phyloP scores from a whole-genome alignment of 2,888 invertebrate genomes.

The Orchesellides sinensis region DNA sequence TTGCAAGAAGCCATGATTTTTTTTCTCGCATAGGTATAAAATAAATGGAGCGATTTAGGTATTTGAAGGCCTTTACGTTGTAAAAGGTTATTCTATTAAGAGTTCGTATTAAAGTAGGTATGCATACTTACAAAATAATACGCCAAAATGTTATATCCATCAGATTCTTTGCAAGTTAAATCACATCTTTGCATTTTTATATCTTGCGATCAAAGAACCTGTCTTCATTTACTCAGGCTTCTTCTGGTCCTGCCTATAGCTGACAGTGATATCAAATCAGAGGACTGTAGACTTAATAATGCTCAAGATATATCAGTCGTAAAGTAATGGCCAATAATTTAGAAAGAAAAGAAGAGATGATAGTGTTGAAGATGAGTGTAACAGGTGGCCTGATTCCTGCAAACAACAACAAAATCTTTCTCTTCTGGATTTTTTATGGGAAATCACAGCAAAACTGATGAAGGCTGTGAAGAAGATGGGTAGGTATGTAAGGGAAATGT shows the following conservation, averaged over 20 bases:
- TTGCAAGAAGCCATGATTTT: slow-evolving; percentile 21
- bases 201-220: slow-evolving; percentile 32
- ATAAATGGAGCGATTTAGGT: slow-evolving; percentile 57
- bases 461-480: slow-evolving; percentile 1
- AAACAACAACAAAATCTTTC: slow-evolving; percentile 13
- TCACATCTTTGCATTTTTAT: slow-evolving; percentile 24
- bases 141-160: not conserved
- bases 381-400: slow-evolving; percentile 64
- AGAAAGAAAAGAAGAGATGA: slow-evolving; percentile 6
- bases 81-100: not conserved
- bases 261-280: slow-evolving; percentile 2
- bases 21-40: slow-evolving; percentile 21
- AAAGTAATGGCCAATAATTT: slow-evolving; percentile 41
- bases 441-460: slow-evolving; percentile 56
- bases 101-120: not conserved
- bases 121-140: not conserved
- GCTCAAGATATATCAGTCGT: not conserved
- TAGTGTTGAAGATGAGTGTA: slow-evolving; percentile 29
- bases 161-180: not conserved
- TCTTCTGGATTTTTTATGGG: slow-evolving; percentile 38
- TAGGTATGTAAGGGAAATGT: not conserved
- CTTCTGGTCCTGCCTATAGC: slow-evolving; percentile 1
- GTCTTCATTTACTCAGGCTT: slow-evolving; percentile 48
- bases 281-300: not conserved
- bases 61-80: slow-evolving; percentile 15